Evolutionary conservation across 2,797 vertebrate genomes (phyloP), one percentile per base, ranked within the genome.

Genomic region (Acrocephalus scirpaceus): DNA sequence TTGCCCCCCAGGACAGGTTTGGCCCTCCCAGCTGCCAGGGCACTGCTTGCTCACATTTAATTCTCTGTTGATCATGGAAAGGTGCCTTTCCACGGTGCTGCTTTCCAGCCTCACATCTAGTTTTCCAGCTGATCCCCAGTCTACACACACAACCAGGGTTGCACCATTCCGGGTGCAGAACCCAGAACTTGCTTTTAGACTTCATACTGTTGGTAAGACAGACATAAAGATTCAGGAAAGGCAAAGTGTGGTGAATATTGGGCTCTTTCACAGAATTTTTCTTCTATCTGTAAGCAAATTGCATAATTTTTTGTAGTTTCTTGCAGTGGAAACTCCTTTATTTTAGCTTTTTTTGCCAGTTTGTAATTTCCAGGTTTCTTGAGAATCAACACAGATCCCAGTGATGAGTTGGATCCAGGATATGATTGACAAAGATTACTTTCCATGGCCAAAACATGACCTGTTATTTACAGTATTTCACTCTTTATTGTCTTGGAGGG

Each of bases 21-120:
- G 45, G 8, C 16, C 2, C 21, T 17, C 17, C 32, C 0, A 0
- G 16, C 32, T 11, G 7, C 36, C 73, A 76, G 47, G 13, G 14
- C 36, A 27, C 36, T 50, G 57, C 26, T 51, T 47, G 0, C 5
- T 44, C 36, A 13, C 19, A 60, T 69, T 60, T 10, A 30, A 3
- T 51, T 20, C 51, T 36, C 16, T 61, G 9, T 30, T 51, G 13
- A 34, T 50, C 19, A 60, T 38, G 38, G 38, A 38, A 38, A 25
- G 16, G 1, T 20, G 3, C 36, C 17, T 51, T 36, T 70, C 32
- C 38, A 26, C 21, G 20, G 16, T 11, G 32, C 47, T 36, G 5
- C 21, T 51, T 7, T 61, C 36, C 38, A 70, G 13, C 11, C 1
- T 30, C 38, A 30, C 36, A 36, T 9, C 36, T 36, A n/a, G 36